Conservation (phyloP, 2,888 invertebrate genomes). For the Allygus modestus region DNA sequence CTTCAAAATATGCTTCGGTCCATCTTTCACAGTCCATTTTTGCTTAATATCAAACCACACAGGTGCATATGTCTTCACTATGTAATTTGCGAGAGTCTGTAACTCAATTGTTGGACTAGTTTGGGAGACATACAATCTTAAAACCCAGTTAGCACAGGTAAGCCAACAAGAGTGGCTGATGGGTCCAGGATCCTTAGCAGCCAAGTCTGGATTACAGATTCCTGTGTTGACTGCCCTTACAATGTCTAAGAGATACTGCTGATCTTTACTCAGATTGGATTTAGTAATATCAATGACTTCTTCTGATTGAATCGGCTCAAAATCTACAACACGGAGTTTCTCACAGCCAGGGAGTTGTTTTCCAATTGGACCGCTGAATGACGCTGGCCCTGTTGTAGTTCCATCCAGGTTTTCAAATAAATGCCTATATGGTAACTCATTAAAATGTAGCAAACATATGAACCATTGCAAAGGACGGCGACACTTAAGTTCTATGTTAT, state of each 20-base stretch:
- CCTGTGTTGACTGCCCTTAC: constrained; percentile 62
- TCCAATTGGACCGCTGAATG: constrained; percentile 66
- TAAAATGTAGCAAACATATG: too few species aligned
- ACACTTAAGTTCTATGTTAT: constrained; percentile 24
- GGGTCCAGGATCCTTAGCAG: constrained; percentile 23
- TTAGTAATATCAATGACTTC: background rate
- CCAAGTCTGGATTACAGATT: constrained; percentile 58
- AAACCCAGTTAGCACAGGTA: background rate
- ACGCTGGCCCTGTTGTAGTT: constrained; percentile 68
- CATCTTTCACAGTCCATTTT: background rate
- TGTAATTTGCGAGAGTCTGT: background rate
- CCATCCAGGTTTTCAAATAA: too few species aligned
- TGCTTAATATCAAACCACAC: constrained; percentile 51
- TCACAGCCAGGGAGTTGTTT: background rate
- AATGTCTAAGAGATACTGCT: constrained; percentile 66
- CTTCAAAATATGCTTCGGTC: constrained; percentile 4
- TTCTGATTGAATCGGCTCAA: constrained; percentile 4
- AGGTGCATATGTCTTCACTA: background rate
- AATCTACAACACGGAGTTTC: constrained; percentile 48
- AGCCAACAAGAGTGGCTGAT: background rate
- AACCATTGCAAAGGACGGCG: constrained; percentile 19
- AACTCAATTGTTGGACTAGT: background rate
- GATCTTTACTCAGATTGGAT: constrained; percentile 64
- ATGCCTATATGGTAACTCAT: too few species aligned
- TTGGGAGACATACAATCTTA: background rate